Conservation (phyloP, 1,140 invertebrate species). For the Liolophura sinensis region DNA sequence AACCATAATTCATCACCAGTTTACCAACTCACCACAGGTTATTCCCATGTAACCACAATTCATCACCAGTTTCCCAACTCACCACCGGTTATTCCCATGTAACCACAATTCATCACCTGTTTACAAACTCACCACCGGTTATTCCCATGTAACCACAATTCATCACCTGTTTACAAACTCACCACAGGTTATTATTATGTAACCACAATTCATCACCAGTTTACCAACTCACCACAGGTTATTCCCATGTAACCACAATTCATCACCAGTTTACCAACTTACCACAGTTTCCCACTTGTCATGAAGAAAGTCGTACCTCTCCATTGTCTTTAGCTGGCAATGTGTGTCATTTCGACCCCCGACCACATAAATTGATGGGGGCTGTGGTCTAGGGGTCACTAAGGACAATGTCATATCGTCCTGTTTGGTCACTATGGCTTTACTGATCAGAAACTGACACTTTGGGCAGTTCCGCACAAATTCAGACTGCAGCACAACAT, state of each 20-base stretch:
- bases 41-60: too few relatives aligned
- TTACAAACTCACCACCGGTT: too few relatives aligned
- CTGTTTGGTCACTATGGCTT: slow-evolving; percentile 43
- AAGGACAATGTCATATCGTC: slow-evolving; percentile 37
- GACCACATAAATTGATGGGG: slow-evolving; percentile 62
- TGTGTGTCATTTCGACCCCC: slow-evolving; percentile 54
- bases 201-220: too few relatives aligned
- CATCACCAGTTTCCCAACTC: too few relatives aligned
- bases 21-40: too few relatives aligned
- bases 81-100: too few relatives aligned
- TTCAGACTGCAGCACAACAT: slow-evolving; percentile 48
- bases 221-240: too few relatives aligned
- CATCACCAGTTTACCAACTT: slow-evolving; percentile 8
- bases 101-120: too few relatives aligned
- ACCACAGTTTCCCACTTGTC: slow-evolving; percentile 53
- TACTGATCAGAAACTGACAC: slow-evolving; percentile 53
- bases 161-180: slow-evolving; percentile 10
- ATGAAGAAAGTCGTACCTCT: slow-evolving; percentile 50
- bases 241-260: too few relatives aligned
- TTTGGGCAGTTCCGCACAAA: slow-evolving; percentile 52
- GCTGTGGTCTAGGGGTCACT: slow-evolving; percentile 44
- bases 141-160: too few relatives aligned
- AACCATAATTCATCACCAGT: too few relatives aligned
- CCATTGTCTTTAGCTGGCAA: slow-evolving; percentile 51
- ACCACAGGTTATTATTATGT: slow-evolving; percentile 36